phyloP scores from a whole-genome alignment of 2,797 vertebrate genomes.

The Australoheros facetus region DNA sequence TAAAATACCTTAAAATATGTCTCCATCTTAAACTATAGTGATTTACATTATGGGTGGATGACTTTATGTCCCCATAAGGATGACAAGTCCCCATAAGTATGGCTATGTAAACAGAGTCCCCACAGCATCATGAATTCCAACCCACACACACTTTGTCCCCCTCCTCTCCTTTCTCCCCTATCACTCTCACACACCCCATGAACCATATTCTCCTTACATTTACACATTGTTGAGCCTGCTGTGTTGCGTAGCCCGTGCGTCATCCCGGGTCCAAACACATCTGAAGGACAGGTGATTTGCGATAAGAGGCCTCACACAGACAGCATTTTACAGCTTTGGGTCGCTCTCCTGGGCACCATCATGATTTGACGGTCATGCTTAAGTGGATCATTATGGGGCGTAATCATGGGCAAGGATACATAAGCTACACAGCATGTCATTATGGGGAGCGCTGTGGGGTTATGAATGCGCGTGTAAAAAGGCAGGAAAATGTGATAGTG shows the following conservation, averaged over 20 bases:
- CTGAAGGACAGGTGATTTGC: slow-evolving; percentile 75
- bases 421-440: slow-evolving; percentile 18
- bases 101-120: background rate
- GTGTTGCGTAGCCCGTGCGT: slow-evolving; percentile 67
- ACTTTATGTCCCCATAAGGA: background rate
- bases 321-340: slow-evolving; percentile 56
- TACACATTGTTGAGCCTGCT: slow-evolving; percentile 61
- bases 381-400: slow-evolving; percentile 64
- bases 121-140: background rate
- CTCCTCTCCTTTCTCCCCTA: slow-evolving; percentile 6
- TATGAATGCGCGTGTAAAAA: slow-evolving; percentile 1
- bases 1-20: slow-evolving; percentile 4
- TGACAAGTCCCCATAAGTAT: background rate
- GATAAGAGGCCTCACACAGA: slow-evolving; percentile 61
- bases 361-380: slow-evolving; percentile 54
- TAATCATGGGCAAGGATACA: slow-evolving; percentile 44
- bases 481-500: background rate
- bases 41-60: background rate
- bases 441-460: slow-evolving; percentile 1
- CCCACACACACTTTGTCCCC: background rate
- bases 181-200: slow-evolving; percentile 47
- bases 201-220: slow-evolving; percentile 60
- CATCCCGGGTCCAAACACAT: slow-evolving; percentile 61
- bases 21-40: background rate
- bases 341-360: slow-evolving; percentile 44